Percentiles rank a stretch among this genome's conserved stretches.
These are phyloP conservation scores for Diploptera punctata DNA, from an alignment of 2,888 invertebrate genomes.

Conservation along the genomic window DNA sequence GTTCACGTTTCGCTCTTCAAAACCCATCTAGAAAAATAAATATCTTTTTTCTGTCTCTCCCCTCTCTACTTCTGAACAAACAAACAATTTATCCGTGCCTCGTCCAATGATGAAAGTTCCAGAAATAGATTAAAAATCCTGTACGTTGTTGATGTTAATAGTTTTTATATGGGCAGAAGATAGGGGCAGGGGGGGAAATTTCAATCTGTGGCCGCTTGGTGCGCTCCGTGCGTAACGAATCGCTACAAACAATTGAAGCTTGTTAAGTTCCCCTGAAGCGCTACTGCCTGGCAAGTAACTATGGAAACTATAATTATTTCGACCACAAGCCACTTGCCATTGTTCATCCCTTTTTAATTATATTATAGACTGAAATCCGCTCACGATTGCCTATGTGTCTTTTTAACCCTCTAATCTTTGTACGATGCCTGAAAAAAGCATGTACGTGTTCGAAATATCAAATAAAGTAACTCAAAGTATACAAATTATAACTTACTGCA, in stretches of 20 bases:
- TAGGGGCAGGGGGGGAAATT: no score
- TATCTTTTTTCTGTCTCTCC: not conserved
- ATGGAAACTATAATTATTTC: conserved; percentile 13
- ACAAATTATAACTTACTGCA: no score
- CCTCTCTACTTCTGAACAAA: not conserved
- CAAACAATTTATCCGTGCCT: conserved; percentile 26
- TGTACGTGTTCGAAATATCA: no score
- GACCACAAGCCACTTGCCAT: conserved; percentile 1
- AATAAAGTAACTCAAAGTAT: no score
- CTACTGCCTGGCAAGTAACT: not conserved
- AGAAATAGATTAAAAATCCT: conserved; percentile 6
- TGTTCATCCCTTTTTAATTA: not conserved
- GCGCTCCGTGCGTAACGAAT: conserved; percentile 32
- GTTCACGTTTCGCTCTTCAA: conserved; percentile 6
- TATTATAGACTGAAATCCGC: not conserved
- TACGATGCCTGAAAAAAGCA: no score
- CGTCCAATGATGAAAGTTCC: conserved; percentile 7
- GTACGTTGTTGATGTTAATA: not conserved
- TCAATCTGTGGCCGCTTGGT: conserved; percentile 24
- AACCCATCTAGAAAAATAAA: conserved; percentile 10
- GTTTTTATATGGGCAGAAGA: not conserved
- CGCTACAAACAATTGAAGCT: conserved; percentile 35
- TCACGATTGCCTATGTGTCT: no score
- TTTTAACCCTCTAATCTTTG: no score
- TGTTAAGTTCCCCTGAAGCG: conserved; percentile 30